Evolutionary conservation across 37 sponge, comb jelly and placozoan species (phyloP), one percentile per base, ranked within the genome.

Genomic region (Cliona cf. orientalis): DNA sequence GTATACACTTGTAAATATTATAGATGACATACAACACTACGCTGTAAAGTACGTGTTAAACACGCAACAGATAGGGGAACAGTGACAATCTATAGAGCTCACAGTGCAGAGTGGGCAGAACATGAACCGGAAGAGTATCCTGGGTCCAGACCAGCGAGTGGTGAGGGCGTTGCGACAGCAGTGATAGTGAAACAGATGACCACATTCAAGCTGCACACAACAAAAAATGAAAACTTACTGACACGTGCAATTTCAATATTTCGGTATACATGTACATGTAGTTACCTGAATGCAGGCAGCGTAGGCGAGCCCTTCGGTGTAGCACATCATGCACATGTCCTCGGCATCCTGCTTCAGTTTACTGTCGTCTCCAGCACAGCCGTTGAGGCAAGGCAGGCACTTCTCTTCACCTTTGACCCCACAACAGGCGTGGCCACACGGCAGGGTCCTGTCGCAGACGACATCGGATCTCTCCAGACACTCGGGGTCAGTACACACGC

Each of bases 261-360:
- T 55, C 58, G 34, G 3, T 42, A 61, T 19, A 31, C 78, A 29
- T 64, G 19, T 42, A 14, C 28, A 40, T 69, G 17, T 38, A 70
- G 64, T 1, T 32, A 93, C 93, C 91, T 94, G 94, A 17, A 95
- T 74, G 57, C 71, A 84, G 2, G 97, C 91, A 56, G 91, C 97
- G 83, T 88, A 90, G 42, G 89, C 90, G 57, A 96, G 87, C 4
- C 82, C 81, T 65, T 96, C 98, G 11, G 96, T 94, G 76, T 95
- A 98, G 76, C 98, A 98, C 12, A 98, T 91, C 90, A 98, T 95
- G 69, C 98, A 98, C 98, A 98, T 98, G 81, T 98, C 98, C 46
- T 98, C 98, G n/a, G 92, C 93, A 72, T 98, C 98, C 58, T 98
- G 98, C 55, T 83, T 90, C 65, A 97, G 71, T 46, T 89, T 83